Evolutionary conservation across 2,113 vertebrate genomes (phyloP).

Genomic region (Hydrochoerus hydrochaeris): DNA sequence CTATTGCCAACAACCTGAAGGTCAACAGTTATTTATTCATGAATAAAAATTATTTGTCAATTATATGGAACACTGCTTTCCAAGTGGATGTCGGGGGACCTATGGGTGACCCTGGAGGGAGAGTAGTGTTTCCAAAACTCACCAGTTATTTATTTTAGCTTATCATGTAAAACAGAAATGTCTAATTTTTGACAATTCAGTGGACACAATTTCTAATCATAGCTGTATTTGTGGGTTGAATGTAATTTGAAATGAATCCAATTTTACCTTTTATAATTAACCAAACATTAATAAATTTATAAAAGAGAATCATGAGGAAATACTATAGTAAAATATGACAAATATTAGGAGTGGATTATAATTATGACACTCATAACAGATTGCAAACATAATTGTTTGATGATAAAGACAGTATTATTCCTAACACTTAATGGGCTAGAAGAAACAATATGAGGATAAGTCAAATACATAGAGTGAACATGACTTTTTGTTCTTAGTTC

Average conservation of each 20-base stretch:
- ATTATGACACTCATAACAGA: not conserved
- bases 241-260: not conserved
- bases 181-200: constrained; percentile 56
- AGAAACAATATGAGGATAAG: not conserved
- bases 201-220: constrained; percentile 46
- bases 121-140: not conserved
- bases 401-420: not conserved
- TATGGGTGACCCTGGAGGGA: not conserved
- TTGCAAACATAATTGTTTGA: not conserved
- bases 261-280: not conserved
- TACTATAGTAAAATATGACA: not conserved
- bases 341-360: not conserved
- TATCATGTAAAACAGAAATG: constrained; percentile 67
- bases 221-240: constrained; percentile 37
- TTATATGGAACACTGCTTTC: constrained; percentile 46
- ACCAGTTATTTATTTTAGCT: constrained; percentile 3
- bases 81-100: not conserved
- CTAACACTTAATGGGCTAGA: not conserved
- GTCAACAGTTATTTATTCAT: constrained; percentile 52
- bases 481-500: not conserved
- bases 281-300: constrained; percentile 30
- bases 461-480: not conserved
- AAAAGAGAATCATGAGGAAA: not conserved
- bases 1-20: not conserved
- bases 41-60: constrained; percentile 72